phyloP scores from a whole-genome alignment of 2,888 invertebrate species.

The Megalurothrips usitatus region DNA sequence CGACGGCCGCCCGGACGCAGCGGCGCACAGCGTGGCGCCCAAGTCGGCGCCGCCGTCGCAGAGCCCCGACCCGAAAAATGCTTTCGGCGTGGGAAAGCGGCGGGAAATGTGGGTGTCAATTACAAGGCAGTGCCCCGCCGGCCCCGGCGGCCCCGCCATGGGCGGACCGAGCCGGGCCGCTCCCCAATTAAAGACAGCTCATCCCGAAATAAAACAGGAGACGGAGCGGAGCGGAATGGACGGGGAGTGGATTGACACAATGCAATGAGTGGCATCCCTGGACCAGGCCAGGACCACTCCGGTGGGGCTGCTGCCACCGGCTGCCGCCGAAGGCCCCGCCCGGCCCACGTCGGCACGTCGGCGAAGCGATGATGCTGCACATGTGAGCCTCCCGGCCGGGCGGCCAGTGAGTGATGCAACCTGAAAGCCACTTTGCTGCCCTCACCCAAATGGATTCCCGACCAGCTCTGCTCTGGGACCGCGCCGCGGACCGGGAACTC shows the following conservation, averaged over 20 bases:
- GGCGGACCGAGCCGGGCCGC: background rate
- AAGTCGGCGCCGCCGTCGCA: background rate
- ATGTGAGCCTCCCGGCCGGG: background rate
- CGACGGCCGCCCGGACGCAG: no score
- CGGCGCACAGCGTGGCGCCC: no score
- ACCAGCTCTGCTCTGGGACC: background rate
- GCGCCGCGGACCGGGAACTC: background rate
- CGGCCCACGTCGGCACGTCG: background rate
- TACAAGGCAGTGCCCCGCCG: background rate
- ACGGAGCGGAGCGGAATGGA: background rate
- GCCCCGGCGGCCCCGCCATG: background rate
- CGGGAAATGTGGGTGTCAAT: slow-evolving; percentile 26
- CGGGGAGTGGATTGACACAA: slow-evolving; percentile 16
- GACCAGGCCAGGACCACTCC: background rate
- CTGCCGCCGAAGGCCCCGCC: background rate
- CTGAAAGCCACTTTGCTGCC: slow-evolving; percentile 12
- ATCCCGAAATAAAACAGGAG: slow-evolving; percentile 22
- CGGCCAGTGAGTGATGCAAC: background rate
- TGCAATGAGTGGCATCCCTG: background rate
- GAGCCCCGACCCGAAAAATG: background rate
- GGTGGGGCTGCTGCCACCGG: background rate
- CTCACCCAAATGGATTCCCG: slow-evolving; percentile 1
- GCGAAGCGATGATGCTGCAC: slow-evolving; percentile 2
- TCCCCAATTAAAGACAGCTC: slow-evolving; percentile 22
- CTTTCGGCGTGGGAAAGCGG: slow-evolving; percentile 19